phyloP scores from a whole-genome alignment of 1,140 invertebrate genomes.

The Bombus sibiricus region DNA sequence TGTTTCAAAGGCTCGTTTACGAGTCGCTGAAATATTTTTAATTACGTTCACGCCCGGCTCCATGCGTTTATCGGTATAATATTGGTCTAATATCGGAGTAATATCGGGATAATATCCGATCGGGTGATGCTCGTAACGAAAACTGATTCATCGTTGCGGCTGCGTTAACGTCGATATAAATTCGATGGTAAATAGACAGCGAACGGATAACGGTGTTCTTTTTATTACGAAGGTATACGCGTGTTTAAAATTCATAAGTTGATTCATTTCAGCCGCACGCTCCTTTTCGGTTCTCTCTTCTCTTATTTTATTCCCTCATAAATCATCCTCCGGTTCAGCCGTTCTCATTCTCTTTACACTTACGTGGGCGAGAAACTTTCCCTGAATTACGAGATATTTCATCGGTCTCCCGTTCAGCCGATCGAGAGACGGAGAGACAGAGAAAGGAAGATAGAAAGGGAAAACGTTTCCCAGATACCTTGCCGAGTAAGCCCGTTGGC shows the following conservation, averaged over 20 bases:
- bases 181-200: not conserved
- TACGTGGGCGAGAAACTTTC: constrained; percentile 61
- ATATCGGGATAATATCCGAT: not conserved
- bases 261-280: constrained; percentile 46
- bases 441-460: not conserved
- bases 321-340: constrained; percentile 52
- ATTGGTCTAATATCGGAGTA: not conserved
- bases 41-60: not conserved
- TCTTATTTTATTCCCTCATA: constrained; percentile 41
- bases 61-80: too few species aligned
- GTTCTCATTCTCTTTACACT: constrained; percentile 58
- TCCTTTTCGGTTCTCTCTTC: constrained; percentile 1
- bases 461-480: constrained; percentile 51
- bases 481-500: constrained; percentile 38
- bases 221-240: not conserved
- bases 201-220: not conserved
- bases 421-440: constrained; percentile 32
- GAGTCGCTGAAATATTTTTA: constrained; percentile 9
- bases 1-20: not conserved
- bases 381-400: constrained; percentile 69
- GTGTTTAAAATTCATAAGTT: constrained; percentile 48
- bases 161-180: not conserved
- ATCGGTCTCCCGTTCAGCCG: constrained; percentile 49
- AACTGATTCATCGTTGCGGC: too few species aligned
- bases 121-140: too few species aligned